phyloP scores from a whole-genome alignment of 2,797 vertebrate genomes.

The Pagetopsis macropterus region DNA sequence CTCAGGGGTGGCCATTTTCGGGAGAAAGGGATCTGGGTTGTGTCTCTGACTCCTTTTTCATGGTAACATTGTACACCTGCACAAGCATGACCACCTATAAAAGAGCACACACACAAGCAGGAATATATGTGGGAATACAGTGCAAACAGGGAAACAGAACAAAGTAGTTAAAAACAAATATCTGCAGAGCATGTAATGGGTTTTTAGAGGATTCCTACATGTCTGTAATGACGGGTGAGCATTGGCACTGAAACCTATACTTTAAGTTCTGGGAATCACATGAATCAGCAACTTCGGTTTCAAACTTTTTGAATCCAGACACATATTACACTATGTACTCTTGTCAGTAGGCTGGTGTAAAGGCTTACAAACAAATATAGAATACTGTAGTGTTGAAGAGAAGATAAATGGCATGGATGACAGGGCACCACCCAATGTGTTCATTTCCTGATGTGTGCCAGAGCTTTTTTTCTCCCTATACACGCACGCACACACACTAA shows the following conservation, averaged over 20 bases:
- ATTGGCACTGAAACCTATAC: conserved; percentile 19
- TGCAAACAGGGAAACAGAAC: conserved; percentile 29
- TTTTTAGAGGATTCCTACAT: conserved; percentile 21
- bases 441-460: conserved; percentile 46
- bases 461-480: neutral
- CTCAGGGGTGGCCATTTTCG: conserved; percentile 62
- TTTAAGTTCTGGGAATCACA: conserved; percentile 35
- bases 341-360: conserved; percentile 36
- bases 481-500: conserved; percentile 1
- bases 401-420: conserved; percentile 44
- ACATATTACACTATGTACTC: conserved; percentile 14
- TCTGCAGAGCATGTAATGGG: conserved; percentile 24
- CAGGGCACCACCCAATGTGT: conserved; percentile 40
- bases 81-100: conserved; percentile 31
- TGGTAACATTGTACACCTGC: conserved; percentile 54
- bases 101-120: conserved; percentile 34
- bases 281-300: conserved; percentile 33
- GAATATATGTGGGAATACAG: conserved; percentile 10
- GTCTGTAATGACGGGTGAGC: conserved; percentile 31
- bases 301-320: conserved; percentile 38
- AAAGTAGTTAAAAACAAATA: conserved; percentile 9
- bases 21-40: conserved; percentile 67
- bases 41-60: conserved; percentile 72
- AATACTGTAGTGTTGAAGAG: conserved; percentile 18
- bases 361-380: conserved; percentile 34